These are phyloP conservation scores for Lasiurus borealis DNA, from an alignment of 2,113 vertebrate species.

Conservation along the genomic window DNA sequence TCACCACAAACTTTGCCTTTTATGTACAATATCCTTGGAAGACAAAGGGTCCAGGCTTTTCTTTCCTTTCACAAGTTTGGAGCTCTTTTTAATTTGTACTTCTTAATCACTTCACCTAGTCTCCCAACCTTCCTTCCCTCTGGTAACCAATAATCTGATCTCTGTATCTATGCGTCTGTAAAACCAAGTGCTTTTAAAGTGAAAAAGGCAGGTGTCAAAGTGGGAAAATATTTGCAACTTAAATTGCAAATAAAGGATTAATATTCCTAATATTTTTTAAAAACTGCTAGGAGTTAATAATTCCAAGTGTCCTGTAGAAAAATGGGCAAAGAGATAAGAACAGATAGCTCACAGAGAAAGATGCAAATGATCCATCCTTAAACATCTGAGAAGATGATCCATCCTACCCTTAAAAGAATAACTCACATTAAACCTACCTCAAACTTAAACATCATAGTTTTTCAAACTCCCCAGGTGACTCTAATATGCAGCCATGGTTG, in stretches of 20 bases:
- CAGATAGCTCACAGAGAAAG: neutral
- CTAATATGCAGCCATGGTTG: neutral
- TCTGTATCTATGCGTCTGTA: neutral
- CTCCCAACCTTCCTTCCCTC: too few species aligned
- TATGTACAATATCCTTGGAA: too few species aligned
- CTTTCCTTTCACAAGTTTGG: too few species aligned
- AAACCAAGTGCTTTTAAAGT: slow-evolving; percentile 9
- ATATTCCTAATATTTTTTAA: neutral
- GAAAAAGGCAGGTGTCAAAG: neutral
- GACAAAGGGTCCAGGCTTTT: too few species aligned
- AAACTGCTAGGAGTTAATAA: slow-evolving; percentile 9
- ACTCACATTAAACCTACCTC: too few species aligned
- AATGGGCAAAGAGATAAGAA: neutral
- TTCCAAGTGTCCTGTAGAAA: neutral
- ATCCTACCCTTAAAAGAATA: neutral
- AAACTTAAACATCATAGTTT: neutral
- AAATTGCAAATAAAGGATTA: neutral
- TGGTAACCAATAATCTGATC: neutral
- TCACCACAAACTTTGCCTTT: too few species aligned
- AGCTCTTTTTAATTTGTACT: too few species aligned
- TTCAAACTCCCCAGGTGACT: too few species aligned
- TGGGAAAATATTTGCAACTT: neutral
- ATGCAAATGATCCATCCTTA: neutral
- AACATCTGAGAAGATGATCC: neutral
- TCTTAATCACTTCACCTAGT: too few species aligned